A percentile compares a stretch with the other conserved stretches of the same genome.
These are phyloP conservation scores for Mythimna lalbum DNA, from an alignment of 2,888 invertebrate species.

Conservation along the genomic window DNA sequence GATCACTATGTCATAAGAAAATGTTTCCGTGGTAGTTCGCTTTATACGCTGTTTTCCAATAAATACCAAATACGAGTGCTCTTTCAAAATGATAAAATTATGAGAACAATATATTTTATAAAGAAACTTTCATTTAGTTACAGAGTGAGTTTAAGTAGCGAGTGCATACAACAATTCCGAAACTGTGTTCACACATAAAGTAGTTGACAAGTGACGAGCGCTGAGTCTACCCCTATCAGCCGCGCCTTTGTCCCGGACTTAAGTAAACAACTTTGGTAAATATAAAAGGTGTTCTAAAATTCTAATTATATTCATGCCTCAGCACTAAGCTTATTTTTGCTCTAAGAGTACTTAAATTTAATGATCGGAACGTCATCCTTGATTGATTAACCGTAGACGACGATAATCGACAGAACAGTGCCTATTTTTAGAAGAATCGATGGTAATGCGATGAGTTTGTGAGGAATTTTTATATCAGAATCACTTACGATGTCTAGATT, in stretches of 20 bases:
- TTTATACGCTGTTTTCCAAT: not conserved
- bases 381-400: conserved; percentile 48
- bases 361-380: conserved; percentile 42
- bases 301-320: conserved; percentile 33
- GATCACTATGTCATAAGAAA: not conserved
- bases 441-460: conserved; percentile 21
- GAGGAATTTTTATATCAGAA: conserved; percentile 16
- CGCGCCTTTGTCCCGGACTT: conserved; percentile 45
- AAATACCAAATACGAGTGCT: no score
- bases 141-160: conserved; percentile 37
- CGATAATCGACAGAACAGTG: conserved; percentile 17
- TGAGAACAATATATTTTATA: conserved; percentile 18
- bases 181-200: conserved; percentile 55
- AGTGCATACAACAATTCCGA: conserved; percentile 54
- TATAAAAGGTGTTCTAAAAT: conserved; percentile 37
- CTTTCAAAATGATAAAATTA: conserved; percentile 15
- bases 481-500: conserved; percentile 30
- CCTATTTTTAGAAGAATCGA: conserved; percentile 48
- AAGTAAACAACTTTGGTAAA: conserved; percentile 49
- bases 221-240: conserved; percentile 53
- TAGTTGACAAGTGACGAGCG: conserved; percentile 56
- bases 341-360: conserved; percentile 36
- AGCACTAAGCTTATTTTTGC: conserved; percentile 34
- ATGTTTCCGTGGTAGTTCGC: not conserved
- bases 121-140: conserved; percentile 44